These are phyloP conservation scores for Autographa gamma DNA, from an alignment of 2,888 invertebrate genomes.

Conservation along the genomic window DNA sequence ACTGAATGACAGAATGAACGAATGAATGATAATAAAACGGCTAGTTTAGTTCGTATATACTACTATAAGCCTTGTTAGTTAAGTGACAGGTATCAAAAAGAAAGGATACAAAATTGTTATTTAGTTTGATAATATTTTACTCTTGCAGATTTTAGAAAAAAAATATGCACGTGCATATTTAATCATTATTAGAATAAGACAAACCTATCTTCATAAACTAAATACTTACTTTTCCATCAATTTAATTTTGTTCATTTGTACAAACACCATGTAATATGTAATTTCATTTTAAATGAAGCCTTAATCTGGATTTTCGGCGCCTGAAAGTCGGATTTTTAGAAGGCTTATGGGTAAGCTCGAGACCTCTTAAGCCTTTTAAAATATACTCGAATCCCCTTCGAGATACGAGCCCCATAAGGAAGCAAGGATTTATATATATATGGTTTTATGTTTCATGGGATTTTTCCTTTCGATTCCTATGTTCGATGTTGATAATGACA, in stretches of 20 bases:
- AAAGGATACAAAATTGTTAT: neutral
- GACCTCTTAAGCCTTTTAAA: neutral
- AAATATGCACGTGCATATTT: too few species aligned
- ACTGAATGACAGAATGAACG: neutral
- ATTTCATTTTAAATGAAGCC: neutral
- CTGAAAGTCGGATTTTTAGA: slow-evolving; percentile 1
- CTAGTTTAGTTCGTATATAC: slow-evolving; percentile 44
- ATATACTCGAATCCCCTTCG: neutral
- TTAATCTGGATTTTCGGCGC: neutral
- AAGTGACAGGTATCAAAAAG: slow-evolving; percentile 27
- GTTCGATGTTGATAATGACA: too few species aligned
- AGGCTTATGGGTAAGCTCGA: neutral
- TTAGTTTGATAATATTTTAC: neutral
- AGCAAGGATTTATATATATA: neutral
- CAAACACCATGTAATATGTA: neutral
- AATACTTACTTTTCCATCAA: too few species aligned
- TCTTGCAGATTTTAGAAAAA: too few species aligned
- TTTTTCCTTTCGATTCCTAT: too few species aligned
- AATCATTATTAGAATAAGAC: too few species aligned
- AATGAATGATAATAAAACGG: slow-evolving; percentile 41
- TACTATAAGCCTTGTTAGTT: slow-evolving; percentile 33
- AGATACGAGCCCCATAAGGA: neutral
- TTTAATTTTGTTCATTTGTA: neutral
- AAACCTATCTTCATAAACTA: too few species aligned
- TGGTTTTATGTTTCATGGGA: neutral